Evolutionary conservation across 2,888 invertebrate species (phyloP).

Genomic region (Apamea crenata): DNA sequence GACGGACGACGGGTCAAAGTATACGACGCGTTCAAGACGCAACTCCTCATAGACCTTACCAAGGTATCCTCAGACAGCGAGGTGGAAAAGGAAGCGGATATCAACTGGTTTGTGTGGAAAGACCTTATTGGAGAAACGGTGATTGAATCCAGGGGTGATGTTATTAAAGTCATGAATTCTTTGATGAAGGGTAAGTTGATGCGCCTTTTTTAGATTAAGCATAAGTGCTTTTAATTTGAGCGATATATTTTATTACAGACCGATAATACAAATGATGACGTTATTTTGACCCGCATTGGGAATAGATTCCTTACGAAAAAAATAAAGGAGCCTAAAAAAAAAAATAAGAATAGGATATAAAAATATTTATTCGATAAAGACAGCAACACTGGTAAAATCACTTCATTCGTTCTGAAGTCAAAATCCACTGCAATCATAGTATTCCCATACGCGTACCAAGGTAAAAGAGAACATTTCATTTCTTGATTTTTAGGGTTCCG

Average conservation of each 20-base stretch:
- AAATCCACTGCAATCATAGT: neutral
- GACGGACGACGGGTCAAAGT: constrained; percentile 83
- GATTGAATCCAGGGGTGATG: constrained; percentile 85
- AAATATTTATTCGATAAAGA: neutral
- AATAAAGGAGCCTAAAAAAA: neutral
- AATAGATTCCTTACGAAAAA: neutral
- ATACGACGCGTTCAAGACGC: constrained; percentile 83
- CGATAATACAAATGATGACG: neutral
- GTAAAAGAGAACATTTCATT: neutral
- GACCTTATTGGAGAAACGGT: constrained; percentile 91
- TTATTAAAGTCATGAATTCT: constrained; percentile 86
- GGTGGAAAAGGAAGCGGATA: constrained; percentile 90
- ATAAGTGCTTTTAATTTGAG: neutral
- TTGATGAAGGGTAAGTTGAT: constrained; percentile 84
- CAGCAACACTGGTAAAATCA: neutral
- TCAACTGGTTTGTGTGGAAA: constrained; percentile 94
- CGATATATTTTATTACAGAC: neutral
- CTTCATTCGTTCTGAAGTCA: neutral
- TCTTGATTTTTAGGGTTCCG: too few relatives aligned
- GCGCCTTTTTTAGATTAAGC: neutral
- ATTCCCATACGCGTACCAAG: too few relatives aligned
- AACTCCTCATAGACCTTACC: constrained; percentile 83
- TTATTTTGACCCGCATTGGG: neutral
- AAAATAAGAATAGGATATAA: neutral
- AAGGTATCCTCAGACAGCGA: constrained; percentile 85